Evolutionary conservation across 2,888 invertebrate species (phyloP), one percentile per base, ranked within the genome.

Genomic region (Lacanobia oleracea): DNA sequence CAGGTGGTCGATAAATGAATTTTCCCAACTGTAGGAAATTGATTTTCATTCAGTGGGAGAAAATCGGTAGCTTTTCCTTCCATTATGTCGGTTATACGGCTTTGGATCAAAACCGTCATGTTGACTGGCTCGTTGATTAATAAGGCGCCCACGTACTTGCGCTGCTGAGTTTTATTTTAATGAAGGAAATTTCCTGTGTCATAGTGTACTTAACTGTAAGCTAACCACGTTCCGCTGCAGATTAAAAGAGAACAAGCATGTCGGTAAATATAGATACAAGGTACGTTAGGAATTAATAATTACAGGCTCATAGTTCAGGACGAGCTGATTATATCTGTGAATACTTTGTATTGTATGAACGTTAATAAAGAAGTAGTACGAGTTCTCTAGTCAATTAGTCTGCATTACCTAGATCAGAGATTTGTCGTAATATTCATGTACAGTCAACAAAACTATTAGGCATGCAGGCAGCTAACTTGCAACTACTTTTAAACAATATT

Each of bases 1-100:
- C 92, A 93, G 93, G 93, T 93, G 93, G 91, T 89, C 91, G 88
- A 90, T 90, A 90, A 90, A 91, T 90, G 90, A 91, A 91, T 90
- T 92, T 91, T 91, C 88, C 86, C 87, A 88, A 88, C 88, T 86
- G 86, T 87, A 86, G 86, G 87, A 90, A 92, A 92, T 93, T 92
- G 90, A 91, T 93, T 93, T 92, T 89, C 89, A 90, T 91, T 92
- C 89, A 89, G 81, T 82, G 83, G 67, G 81, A 88, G 88, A 88
- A 90, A 88, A 89, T 88, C 82, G 83, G 77, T 77, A 80, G 87
- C 86, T 88, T 90, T 88, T 88, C 84, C 72, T 86, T 86, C 81
- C 72, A 85, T 88, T 89, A 86, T 87, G 73, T 81, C 73, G 75
- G 81, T 76, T 69, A 82, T 84, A 86, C 72, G 86, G 79, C 79